Base-by-base conservation (phyloP, 2,888 invertebrate genomes). In the Ophion ventricosus region DNA sequence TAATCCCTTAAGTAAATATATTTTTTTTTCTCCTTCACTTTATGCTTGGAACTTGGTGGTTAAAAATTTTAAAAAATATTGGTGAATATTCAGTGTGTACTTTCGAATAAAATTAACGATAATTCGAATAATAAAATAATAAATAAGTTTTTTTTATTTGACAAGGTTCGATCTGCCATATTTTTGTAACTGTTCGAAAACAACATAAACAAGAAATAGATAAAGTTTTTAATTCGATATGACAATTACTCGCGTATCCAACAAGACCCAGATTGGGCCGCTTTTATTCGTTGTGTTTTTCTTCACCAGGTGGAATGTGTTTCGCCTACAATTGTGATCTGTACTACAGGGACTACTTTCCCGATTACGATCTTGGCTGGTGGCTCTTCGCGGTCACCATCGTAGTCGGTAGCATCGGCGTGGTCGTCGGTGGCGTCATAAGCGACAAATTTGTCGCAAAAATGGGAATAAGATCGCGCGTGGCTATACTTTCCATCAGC, bases 321-420 rank as follows among this genome's bases (percentile, higher is more conserved):
- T 98, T 98, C 93, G 98, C 98, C 0, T 98, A 98, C 94, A 98
- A 98, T 93, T 97, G 98, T 7, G 98, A 98, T 92, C 94, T 98
- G 73, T 98, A 97, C 94, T 98, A 97, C 93, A 96, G 97, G 85
- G 96, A 96, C 82, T 98, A 98, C 93, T 98, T 97, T 94, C 98
- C 98, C 0, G 97, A 97, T 90, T 97, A 97, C 89, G 97, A 98
- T 94, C 95, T 98, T 17, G 97, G 98, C 89, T 97, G 97, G 97
- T 97, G 97, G 97, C 93, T 98, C 89, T 98, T 98, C 92, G 97
- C 96, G 0, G 97, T 98, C 54, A 98, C 98, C 23, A 98, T 98
- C 87, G 96, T 97, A 64, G 96, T 98, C 90, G 98, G 97, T 5
- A 96, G 96, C 77, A 93, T 96, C n/a, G 97, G 97, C 1, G 96